Conservation (phyloP, 2,797 vertebrate species). For the Ficedula albicollis region DNA sequence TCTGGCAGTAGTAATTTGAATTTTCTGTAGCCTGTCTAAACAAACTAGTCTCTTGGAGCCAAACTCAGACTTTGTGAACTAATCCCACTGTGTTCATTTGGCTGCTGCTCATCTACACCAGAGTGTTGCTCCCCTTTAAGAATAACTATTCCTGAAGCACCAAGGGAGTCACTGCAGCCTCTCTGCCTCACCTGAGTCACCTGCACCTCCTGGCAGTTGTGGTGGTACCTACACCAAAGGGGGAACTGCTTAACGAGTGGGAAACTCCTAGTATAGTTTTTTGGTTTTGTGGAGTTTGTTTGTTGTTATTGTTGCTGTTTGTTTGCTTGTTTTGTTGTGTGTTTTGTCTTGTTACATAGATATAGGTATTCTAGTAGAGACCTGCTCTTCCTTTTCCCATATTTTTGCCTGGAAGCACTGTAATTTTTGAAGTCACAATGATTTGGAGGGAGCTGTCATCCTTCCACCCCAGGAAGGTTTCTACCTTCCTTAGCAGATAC, state of each 20-base stretch:
- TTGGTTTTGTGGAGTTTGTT: neutral
- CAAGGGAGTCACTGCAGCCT: fast-evolving
- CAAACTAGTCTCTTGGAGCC: neutral
- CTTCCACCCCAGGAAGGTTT: neutral
- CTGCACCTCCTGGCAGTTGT: neutral
- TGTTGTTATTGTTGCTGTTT: neutral
- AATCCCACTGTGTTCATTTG: neutral
- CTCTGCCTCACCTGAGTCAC: neutral
- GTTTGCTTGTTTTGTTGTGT: neutral
- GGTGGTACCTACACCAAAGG: neutral
- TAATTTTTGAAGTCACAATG: neutral
- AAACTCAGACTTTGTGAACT: neutral
- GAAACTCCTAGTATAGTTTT: neutral
- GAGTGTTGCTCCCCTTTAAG: neutral
- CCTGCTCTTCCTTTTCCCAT: neutral
- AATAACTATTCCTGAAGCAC: neutral
- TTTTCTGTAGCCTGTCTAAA: neutral
- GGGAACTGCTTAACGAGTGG: fast-evolving
- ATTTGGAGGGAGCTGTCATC: neutral
- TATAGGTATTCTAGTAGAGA: neutral
- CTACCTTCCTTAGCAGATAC: neutral
- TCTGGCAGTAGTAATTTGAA: neutral
- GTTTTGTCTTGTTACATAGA: neutral
- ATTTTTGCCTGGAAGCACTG: fast-evolving
- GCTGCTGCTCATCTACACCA: neutral